phyloP scores from a whole-genome alignment of 2,113 vertebrate species.

The Grallaria varia region DNA sequence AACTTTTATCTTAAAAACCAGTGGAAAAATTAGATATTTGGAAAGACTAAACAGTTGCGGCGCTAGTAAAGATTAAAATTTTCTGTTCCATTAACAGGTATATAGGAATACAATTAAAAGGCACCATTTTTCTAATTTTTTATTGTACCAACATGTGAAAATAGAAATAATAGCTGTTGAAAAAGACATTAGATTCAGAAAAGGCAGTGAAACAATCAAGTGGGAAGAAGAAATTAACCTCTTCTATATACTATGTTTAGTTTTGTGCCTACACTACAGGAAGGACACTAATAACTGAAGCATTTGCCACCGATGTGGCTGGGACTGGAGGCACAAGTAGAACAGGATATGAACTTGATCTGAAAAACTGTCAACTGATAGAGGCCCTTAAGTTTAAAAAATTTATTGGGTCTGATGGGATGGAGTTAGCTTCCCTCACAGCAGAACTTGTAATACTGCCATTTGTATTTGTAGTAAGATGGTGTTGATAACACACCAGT shows the following conservation, averaged over 20 bases:
- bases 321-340: background rate
- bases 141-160: background rate
- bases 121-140: background rate
- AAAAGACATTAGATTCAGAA: background rate
- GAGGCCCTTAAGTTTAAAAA: background rate
- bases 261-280: background rate
- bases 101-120: background rate
- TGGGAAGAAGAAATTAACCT: background rate
- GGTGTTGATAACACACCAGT: rapidly evolving
- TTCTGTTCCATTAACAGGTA: background rate
- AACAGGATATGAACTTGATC: background rate
- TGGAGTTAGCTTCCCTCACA: background rate
- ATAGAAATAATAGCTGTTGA: background rate
- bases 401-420: background rate
- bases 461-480: background rate
- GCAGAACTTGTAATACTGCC: background rate
- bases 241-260: background rate
- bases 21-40: background rate
- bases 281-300: background rate
- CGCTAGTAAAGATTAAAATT: background rate
- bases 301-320: rapidly evolving
- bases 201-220: background rate
- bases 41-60: background rate
- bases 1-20: background rate
- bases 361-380: background rate